These are phyloP conservation scores for Epirrhoe alternata DNA, from an alignment of 2,888 invertebrate species.

Conservation along the genomic window DNA sequence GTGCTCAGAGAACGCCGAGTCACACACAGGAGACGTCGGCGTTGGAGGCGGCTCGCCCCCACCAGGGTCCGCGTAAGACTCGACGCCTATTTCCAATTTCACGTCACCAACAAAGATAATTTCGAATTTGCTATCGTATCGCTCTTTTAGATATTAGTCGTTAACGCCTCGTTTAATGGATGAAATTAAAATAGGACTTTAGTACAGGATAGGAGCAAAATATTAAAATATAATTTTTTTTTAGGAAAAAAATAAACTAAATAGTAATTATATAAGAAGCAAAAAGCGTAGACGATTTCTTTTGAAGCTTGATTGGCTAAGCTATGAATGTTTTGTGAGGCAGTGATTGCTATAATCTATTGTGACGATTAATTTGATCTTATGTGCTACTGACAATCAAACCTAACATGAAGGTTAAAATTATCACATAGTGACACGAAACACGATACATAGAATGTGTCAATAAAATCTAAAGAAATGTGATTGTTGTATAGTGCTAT, in stretches of 20 bases:
- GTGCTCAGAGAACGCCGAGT: constrained; percentile 81
- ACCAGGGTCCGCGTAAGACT: constrained; percentile 78
- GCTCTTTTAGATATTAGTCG: constrained; percentile 40
- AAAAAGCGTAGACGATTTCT: constrained; percentile 78
- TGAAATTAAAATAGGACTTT: constrained; percentile 59
- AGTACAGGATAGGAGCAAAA: constrained; percentile 69
- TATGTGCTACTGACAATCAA: constrained; percentile 31
- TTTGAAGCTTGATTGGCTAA: constrained; percentile 75
- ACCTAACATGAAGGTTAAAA: constrained; percentile 21
- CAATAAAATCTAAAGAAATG: constrained; percentile 4
- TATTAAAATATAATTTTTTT: constrained; percentile 52
- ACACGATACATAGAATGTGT: constrained; percentile 23
- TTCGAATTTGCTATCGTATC: constrained; percentile 35
- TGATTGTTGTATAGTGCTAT: constrained; percentile 15
- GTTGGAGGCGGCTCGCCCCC: constrained; percentile 79
- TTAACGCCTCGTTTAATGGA: constrained; percentile 61
- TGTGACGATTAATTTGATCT: constrained; percentile 43
- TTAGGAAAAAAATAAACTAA: constrained; percentile 66
- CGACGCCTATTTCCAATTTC: constrained; percentile 72
- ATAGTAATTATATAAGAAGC: constrained; percentile 75
- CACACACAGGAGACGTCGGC: constrained; percentile 80
- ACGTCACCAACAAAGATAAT: constrained; percentile 38
- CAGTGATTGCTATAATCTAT: constrained; percentile 82
- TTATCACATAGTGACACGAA: constrained; percentile 25
- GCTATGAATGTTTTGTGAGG: constrained; percentile 85